A percentile compares a stretch with the other conserved stretches of the same genome.
Evolutionary conservation across 2,888 invertebrate species (phyloP).

Genomic region (Proisotoma minuta): DNA sequence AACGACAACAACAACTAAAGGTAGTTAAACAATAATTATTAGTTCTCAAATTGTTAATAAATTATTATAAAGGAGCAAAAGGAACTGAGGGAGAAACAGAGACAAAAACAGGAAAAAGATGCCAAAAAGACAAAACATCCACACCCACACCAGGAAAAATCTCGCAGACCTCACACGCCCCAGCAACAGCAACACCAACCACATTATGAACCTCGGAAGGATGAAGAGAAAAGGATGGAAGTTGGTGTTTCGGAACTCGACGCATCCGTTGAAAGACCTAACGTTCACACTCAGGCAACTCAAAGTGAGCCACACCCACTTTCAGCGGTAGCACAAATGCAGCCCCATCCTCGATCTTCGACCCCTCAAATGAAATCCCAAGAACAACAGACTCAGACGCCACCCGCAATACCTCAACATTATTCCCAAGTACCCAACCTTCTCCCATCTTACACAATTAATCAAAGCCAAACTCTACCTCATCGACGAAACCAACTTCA

Average conservation of each 20-base stretch:
- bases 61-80: no score
- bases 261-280: not conserved
- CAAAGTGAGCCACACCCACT: not conserved
- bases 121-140: no score
- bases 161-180: not conserved
- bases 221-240: no score
- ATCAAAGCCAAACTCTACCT: constrained; percentile 28
- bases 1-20: not conserved
- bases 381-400: constrained; percentile 3
- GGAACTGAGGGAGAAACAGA: no score
- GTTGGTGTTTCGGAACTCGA: not conserved
- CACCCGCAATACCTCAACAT: not conserved
- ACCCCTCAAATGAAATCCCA: not conserved
- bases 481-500: constrained; percentile 14
- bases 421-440: not conserved
- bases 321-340: not conserved
- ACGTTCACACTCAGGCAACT: not conserved
- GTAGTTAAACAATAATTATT: not conserved
- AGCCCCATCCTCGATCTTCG: not conserved
- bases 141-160: not conserved
- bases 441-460: not conserved
- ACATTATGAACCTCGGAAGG: not conserved
- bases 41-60: no score
- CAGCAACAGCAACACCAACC: not conserved
- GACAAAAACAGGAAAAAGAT: no score